Evolutionary conservation across 2,888 invertebrate genomes (phyloP), one percentile per base, ranked within the genome.

Genomic region (Drosophila suboccidentalis): DNA sequence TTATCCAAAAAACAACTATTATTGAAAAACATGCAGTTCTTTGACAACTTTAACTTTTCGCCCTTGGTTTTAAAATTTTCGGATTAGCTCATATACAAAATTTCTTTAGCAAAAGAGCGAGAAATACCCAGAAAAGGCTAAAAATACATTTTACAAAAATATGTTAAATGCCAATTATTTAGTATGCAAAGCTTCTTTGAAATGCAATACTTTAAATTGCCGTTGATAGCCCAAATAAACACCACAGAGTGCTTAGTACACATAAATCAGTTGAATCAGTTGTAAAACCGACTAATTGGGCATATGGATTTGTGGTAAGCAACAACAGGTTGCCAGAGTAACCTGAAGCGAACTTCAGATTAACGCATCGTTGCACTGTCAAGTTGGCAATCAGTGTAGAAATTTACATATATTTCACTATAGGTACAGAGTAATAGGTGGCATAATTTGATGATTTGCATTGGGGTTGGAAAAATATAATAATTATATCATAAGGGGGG

Each of bases 331-430:
- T 78, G 76, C 62, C 76, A 71, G 41, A 71, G 75, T 68, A 80
- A 80, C 71, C 64, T 68, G 57, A 50, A 58, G 49, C 51, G 34
- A 70, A 49, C 62, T 67, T 75, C 29, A 67, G 50, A 54, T 80
- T 65, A 80, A 76, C 77, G 73, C 69, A 61, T 80, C 80, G 77
- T 13, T 78, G 78, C 63, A 80, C 69, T 59, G 73, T 62, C 80
- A 80, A 80, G 80, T 76, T 58, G 32, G 17, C 62, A 77, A 71
- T 79, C 75, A 70, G 66, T 73, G 39, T 38, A 19, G 19, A 41
- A 32, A 32, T 38, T 34, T 58, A 50, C 36, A 55, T 22, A 55
- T 22, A 38, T 34, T 44, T 46, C 29, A 44, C 10, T 9, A n/a
- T 4, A 51, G 4, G 36, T 58, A 15, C 22, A 29, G 54, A 29